Conservation (phyloP, 2,888 invertebrate genomes). For the Sphinx pinastri region DNA sequence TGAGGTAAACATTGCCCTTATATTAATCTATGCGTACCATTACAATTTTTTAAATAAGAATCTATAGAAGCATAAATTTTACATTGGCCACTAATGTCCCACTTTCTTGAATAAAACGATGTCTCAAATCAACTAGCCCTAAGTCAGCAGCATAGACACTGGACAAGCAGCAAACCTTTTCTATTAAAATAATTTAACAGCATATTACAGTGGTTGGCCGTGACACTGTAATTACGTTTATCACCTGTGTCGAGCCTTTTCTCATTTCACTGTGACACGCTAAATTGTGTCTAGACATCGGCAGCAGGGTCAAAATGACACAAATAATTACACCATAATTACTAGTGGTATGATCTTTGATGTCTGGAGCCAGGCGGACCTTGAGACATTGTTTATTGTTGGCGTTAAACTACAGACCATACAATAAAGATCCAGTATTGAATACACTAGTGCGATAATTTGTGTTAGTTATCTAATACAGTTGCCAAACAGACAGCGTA, state of each 20-base stretch:
- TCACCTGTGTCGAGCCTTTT: conserved; percentile 40
- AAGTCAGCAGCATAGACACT: not conserved
- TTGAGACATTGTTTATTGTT: conserved; percentile 25
- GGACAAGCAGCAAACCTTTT: conserved; percentile 7
- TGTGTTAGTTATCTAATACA: not conserved
- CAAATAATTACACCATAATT: conserved; percentile 22
- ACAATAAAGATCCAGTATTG: conserved; percentile 28
- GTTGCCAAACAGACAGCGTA: too few species aligned
- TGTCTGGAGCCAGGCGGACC: conserved; percentile 23
- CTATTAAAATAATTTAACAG: conserved; percentile 43
- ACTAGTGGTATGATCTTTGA: not conserved
- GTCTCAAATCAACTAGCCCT: not conserved
- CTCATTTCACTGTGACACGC: conserved; percentile 43
- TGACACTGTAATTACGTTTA: conserved; percentile 45
- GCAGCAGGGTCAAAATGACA: conserved; percentile 42
- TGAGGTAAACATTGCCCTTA: too few species aligned
- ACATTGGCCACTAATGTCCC: not conserved
- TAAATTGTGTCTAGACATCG: conserved; percentile 44
- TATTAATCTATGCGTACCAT: too few species aligned
- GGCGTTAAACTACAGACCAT: conserved; percentile 4
- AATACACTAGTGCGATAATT: not conserved
- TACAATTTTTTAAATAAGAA: too few species aligned
- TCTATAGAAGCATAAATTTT: too few species aligned
- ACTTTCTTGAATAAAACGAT: not conserved
- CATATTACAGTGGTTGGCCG: conserved; percentile 40